Evolutionary conservation across 2,888 invertebrate genomes (phyloP).

Genomic region (Argyresthia albistria): DNA sequence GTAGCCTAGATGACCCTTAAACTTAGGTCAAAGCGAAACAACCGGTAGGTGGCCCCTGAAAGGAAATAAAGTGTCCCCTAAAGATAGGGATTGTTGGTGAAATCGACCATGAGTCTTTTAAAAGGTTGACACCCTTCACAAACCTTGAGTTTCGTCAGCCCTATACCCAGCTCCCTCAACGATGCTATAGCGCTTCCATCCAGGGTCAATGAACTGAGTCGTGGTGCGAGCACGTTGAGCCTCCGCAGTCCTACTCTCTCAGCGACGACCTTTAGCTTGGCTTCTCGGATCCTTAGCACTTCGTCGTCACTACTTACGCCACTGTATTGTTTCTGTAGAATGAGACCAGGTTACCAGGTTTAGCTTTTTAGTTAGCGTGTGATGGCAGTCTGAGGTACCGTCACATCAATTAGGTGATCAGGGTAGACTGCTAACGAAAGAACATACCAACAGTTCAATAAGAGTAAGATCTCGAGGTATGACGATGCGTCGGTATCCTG

Average conservation of each 20-base stretch:
- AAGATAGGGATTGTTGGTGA: too few relatives aligned
- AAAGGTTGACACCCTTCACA: neutral
- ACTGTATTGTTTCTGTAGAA: conserved; percentile 51
- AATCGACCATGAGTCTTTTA: too few relatives aligned
- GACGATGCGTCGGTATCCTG: conserved; percentile 69
- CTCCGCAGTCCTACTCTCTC: conserved; percentile 76
- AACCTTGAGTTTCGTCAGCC: conserved; percentile 72
- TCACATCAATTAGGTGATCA: neutral
- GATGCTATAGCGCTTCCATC: conserved; percentile 79
- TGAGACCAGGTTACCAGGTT: neutral
- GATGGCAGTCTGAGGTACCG: too few relatives aligned
- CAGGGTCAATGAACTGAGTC: conserved; percentile 72
- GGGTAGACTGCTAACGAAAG: neutral
- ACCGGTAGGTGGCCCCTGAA: too few relatives aligned
- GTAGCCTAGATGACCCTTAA: too few relatives aligned
- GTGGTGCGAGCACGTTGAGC: conserved; percentile 74
- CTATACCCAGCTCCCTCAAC: conserved; percentile 78
- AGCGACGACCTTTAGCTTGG: conserved; percentile 76
- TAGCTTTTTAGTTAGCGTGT: neutral
- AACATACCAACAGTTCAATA: conserved; percentile 70
- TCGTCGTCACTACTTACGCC: conserved; percentile 55
- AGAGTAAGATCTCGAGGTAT: conserved; percentile 71
- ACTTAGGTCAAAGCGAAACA: too few relatives aligned
- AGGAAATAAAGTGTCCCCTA: too few relatives aligned
- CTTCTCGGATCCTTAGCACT: conserved; percentile 61